Percentiles rank a stretch among this genome's conserved stretches.
Conservation (phyloP, 2,113 vertebrate species). For the Phylloscopus trochiloides region DNA sequence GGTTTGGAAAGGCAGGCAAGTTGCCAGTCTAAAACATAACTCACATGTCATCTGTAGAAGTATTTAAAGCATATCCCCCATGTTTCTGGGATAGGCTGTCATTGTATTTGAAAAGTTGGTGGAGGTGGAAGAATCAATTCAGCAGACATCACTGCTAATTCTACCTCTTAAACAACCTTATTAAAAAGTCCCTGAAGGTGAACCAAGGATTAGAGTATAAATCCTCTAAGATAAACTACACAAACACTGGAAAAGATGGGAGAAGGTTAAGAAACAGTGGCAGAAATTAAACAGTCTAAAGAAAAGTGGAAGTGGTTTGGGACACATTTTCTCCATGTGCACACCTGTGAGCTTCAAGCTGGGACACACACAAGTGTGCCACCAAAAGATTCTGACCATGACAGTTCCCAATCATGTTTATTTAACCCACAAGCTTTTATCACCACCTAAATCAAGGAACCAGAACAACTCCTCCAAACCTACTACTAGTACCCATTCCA, state of each 20-base stretch:
- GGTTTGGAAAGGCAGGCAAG: neutral
- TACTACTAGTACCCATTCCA: neutral
- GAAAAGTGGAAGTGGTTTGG: neutral
- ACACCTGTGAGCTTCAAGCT: neutral
- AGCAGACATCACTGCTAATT: neutral
- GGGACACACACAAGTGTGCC: too few species aligned
- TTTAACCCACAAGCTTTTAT: neutral
- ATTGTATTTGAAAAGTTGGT: neutral
- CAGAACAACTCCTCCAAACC: neutral
- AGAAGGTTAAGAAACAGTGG: neutral
- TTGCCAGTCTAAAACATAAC: neutral
- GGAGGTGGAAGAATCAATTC: neutral
- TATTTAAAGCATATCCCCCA: neutral
- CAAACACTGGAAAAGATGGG: neutral
- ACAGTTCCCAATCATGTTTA: neutral
- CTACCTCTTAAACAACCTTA: neutral
- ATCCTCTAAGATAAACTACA: neutral
- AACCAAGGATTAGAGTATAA: neutral
- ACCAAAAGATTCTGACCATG: neutral
- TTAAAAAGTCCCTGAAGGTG: neutral
- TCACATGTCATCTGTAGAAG: neutral
- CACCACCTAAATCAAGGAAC: neutral
- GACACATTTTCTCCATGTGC: neutral
- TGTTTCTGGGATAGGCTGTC: neutral
- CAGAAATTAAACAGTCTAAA: neutral